These are phyloP conservation scores for Drosophila quadrilineata DNA, from an alignment of 1,140 invertebrate species.

Conservation along the genomic window DNA sequence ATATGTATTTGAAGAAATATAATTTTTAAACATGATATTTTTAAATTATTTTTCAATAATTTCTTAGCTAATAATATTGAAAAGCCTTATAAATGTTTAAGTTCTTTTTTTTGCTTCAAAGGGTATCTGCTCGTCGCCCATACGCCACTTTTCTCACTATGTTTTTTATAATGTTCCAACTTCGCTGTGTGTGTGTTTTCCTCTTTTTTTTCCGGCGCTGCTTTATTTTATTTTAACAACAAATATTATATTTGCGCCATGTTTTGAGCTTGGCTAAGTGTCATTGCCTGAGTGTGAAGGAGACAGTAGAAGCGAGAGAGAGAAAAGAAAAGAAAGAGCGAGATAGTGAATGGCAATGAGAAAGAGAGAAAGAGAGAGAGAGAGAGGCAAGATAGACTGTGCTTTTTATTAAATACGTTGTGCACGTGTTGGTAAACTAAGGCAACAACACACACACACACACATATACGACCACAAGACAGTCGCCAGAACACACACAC, in stretches of 20 bases:
- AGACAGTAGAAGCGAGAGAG: no score
- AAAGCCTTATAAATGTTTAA: neutral
- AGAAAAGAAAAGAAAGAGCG: no score
- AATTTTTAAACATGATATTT: no score
- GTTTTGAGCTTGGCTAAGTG: slow-evolving; percentile 47
- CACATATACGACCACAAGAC: slow-evolving; percentile 3
- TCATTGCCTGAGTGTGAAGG: neutral
- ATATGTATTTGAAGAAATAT: no score
- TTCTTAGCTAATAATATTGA: neutral
- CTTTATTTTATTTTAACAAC: slow-evolving; percentile 74
- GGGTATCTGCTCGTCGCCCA: slow-evolving; percentile 20
- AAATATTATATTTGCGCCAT: slow-evolving; percentile 72
- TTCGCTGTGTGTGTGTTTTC: slow-evolving; percentile 43
- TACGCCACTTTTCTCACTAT: neutral
- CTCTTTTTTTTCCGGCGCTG: no score
- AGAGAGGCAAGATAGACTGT: no score
- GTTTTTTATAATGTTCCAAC: slow-evolving; percentile 50
- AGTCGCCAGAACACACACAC: slow-evolving; percentile 7
- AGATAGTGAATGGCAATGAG: no score
- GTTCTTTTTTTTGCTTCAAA: neutral
- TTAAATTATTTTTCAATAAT: no score
- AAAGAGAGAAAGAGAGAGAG: no score
- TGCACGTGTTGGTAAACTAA: slow-evolving; percentile 75
- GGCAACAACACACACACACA: slow-evolving; percentile 20
- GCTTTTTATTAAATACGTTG: slow-evolving; percentile 69